These are phyloP conservation scores for Pandion haliaetus DNA, from an alignment of 2,113 vertebrate genomes.

Conservation along the genomic window DNA sequence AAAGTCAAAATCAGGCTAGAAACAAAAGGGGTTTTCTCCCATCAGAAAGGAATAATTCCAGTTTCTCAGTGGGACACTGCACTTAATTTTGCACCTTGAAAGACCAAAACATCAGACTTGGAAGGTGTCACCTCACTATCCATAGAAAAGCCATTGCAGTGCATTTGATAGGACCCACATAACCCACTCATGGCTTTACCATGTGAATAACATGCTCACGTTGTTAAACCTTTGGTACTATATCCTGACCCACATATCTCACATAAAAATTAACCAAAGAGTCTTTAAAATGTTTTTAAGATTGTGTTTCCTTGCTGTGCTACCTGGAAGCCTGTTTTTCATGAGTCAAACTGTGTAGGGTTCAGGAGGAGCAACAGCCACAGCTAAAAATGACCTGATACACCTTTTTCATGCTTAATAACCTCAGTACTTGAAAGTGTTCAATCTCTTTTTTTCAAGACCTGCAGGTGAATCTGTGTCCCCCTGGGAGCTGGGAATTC, in stretches of 20 bases:
- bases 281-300: background rate
- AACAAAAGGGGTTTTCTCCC: background rate
- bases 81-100: background rate
- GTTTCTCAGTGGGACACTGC: background rate
- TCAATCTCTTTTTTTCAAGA: slow-evolving; percentile 23
- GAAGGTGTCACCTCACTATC: background rate
- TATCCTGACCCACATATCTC: background rate
- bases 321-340: background rate
- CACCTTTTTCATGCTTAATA: background rate
- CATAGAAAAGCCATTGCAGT: background rate
- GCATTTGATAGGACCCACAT: background rate
- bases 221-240: background rate
- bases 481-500: slow-evolving; percentile 25
- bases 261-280: background rate
- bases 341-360: background rate
- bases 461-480: background rate
- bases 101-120: background rate
- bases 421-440: background rate
- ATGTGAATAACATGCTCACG: accelerated
- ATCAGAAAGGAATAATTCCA: background rate
- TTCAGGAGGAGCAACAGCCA: background rate
- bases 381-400: background rate
- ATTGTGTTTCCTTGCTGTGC: background rate
- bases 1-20: background rate
- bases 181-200: background rate